A percentile compares a stretch with the other conserved stretches of the same genome.
Evolutionary conservation across 2,888 invertebrate genomes (phyloP).

Genomic region (Caenorhabditis angaria): DNA sequence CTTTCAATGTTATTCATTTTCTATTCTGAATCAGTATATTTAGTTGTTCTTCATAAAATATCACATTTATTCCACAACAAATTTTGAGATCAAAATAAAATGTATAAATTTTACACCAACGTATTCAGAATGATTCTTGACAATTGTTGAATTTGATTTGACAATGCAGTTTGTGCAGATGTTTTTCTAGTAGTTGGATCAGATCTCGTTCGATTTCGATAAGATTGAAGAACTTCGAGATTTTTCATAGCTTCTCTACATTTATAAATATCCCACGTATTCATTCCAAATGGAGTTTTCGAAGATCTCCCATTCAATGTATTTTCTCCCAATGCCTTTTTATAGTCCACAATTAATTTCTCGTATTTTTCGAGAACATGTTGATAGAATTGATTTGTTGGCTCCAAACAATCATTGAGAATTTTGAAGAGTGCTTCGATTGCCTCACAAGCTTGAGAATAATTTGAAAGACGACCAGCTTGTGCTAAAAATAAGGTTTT

Average conservation of each 20-base stretch:
- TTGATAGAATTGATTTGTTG: constrained; percentile 10
- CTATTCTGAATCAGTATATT: no score
- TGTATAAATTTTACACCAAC: neutral
- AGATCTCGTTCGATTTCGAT: neutral
- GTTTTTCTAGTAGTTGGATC: neutral
- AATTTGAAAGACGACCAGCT: neutral
- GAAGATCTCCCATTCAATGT: neutral
- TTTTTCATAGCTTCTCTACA: constrained; percentile 7
- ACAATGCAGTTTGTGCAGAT: constrained; percentile 1
- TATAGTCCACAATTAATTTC: constrained; percentile 9
- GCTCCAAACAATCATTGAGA: neutral
- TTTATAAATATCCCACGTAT: constrained; percentile 6
- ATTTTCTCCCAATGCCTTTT: constrained; percentile 1
- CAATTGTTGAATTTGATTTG: neutral
- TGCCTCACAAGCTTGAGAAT: constrained; percentile 6
- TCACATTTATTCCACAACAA: neutral
- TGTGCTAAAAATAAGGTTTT: neutral
- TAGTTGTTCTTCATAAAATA: no score
- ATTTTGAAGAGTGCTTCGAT: constrained; percentile 5
- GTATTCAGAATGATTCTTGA: neutral
- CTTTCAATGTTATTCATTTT: no score
- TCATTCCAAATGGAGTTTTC: neutral
- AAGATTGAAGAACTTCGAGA: neutral
- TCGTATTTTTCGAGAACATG: constrained; percentile 9
- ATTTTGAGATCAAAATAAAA: neutral